Evolutionary conservation across 2,888 invertebrate species (phyloP).

Genomic region (Ceratothoa steindachneri): DNA sequence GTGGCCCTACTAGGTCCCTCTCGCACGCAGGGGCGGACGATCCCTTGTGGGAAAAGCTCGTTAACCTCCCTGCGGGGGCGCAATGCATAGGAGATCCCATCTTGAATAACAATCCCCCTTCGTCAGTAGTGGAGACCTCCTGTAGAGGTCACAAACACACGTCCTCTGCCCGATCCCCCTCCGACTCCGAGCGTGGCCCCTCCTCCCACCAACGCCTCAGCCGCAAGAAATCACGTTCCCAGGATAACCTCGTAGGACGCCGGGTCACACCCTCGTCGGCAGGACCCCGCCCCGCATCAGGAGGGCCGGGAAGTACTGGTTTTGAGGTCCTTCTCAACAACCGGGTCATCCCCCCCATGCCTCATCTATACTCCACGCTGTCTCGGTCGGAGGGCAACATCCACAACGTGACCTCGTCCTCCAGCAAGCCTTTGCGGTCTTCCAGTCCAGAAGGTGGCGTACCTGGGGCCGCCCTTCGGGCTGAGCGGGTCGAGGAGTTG

Average conservation of each 20-base stretch:
- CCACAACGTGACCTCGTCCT: slow-evolving; percentile 33
- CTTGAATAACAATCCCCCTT: neutral
- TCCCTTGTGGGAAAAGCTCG: slow-evolving; percentile 20
- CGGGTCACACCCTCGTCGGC: neutral
- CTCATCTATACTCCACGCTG: slow-evolving; percentile 24
- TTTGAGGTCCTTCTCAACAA: slow-evolving; percentile 36
- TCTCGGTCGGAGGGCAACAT: slow-evolving; percentile 45
- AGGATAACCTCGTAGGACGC: slow-evolving; percentile 34
- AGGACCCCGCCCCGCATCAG: no score
- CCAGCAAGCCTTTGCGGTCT: slow-evolving; percentile 3
- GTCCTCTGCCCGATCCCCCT: slow-evolving; percentile 21
- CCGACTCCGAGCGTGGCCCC: slow-evolving; percentile 20
- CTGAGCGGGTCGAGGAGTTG: slow-evolving; percentile 35
- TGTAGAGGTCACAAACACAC: slow-evolving; percentile 22
- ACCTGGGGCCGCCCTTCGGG: slow-evolving; percentile 23
- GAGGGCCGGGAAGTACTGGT: neutral
- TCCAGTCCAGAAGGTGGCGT: slow-evolving; percentile 19
- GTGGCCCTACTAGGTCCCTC: slow-evolving; percentile 18
- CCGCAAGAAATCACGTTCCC: slow-evolving; percentile 43
- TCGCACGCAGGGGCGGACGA: slow-evolving; percentile 15
- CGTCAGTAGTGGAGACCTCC: neutral
- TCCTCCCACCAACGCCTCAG: slow-evolving; percentile 35
- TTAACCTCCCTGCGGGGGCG: slow-evolving; percentile 14
- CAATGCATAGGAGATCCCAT: neutral
- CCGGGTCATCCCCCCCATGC: slow-evolving; percentile 29